These are phyloP conservation scores for Choloepus didactylus DNA, from an alignment of 2,797 vertebrate genomes.

Conservation along the genomic window DNA sequence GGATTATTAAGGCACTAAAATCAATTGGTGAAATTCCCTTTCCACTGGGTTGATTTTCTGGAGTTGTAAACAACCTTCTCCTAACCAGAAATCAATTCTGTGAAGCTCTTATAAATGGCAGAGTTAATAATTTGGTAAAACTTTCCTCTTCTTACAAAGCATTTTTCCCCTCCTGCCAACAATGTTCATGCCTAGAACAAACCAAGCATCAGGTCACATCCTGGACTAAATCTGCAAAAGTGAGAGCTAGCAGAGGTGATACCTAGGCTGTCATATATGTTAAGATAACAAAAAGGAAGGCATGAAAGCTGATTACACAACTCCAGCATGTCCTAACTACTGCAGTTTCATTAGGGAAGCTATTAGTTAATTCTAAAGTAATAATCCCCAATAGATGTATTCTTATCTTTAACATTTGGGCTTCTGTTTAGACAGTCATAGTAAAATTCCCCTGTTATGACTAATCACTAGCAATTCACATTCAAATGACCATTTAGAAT, in stretches of 20 bases:
- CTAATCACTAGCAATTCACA: not conserved
- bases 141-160: not conserved
- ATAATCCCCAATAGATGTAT: not conserved
- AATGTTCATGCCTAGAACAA: not conserved
- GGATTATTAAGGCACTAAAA: not conserved
- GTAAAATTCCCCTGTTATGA: not conserved
- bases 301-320: not conserved
- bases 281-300: not conserved
- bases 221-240: not conserved
- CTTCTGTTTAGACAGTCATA: not conserved
- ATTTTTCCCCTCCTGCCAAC: not conserved
- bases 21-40: not conserved
- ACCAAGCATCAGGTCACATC: not conserved
- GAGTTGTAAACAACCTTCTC: not conserved
- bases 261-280: accelerated
- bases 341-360: not conserved
- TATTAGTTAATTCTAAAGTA: not conserved
- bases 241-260: not conserved
- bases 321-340: not conserved
- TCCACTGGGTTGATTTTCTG: not conserved
- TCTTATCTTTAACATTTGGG: not conserved
- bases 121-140: not conserved
- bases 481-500: not conserved
- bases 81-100: not conserved
- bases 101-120: not conserved